Evolutionary conservation across 2,888 invertebrate species (phyloP), one percentile per base, ranked within the genome.

Genomic region (Callyntrura sp.): DNA sequence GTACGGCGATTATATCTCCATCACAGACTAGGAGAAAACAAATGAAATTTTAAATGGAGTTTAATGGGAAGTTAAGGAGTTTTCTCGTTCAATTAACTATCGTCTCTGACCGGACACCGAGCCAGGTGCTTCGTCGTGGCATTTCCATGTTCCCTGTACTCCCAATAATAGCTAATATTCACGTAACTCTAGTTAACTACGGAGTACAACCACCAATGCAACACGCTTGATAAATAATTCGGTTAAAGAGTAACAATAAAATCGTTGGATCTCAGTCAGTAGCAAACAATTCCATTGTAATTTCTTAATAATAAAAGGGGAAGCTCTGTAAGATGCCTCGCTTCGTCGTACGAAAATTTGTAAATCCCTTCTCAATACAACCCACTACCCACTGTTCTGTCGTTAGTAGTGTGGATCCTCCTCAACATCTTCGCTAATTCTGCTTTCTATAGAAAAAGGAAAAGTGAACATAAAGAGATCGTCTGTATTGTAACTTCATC

Each of bases 381-480:
- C 2, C 35, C 35, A 6, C 35, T 35, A 35, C 2, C 35, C 35
- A 6, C 35, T 35, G 6, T 35, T 35, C 2, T 35, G 35, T 35
- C 35, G 35, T 35, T 35, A 35, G 35, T 68, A n/a, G 9, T 68
- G 68, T 17, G 35, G 43, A 68, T 68, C 43, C 43, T 28, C 35
- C 35, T 4, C 35, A 35, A 14, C 25, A 68, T 43, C n/a, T 9
- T n/a, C 6, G 6, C 2, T 35, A 17, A 23, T 28, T 48, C 73
- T 48, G 65, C 20, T 73, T 48, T 70, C 12, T 48, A n/a, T 12
- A 12, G 23, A 73, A 23, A 48, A 45, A 48, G 5, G 73, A 23
- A 5, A 73, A 23, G 20, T 73, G 48, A 73, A 73, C 23, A 73
- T 23, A 9, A 6, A 20, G 20, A 48, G 68, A 43, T 48, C 73